Base-by-base conservation (phyloP, 2,888 invertebrate genomes). In the Neoscelio sp. region DNA sequence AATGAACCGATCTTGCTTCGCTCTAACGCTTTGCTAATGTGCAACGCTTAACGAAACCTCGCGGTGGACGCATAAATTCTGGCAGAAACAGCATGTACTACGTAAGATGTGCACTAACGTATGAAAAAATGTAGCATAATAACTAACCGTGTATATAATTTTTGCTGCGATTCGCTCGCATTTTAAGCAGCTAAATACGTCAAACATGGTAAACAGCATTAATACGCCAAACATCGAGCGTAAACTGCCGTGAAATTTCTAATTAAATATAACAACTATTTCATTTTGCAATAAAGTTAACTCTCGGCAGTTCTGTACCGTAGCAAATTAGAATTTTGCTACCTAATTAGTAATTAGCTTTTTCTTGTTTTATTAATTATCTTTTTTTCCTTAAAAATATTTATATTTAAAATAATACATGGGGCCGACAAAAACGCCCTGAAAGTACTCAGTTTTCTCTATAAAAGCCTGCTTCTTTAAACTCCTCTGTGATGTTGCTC, bases 21-120 rank as follows among this genome's bases (percentile, higher is more conserved):
- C 81, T 89, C 89, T 89, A 88, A 89, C 87, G 89, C 88, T 88
- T 88, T 88, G 89, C 89, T 89, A 86, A 87, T 84, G 85, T 84
- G 84, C 77, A 85, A 86, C 87, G 87, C 85, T 86, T 85, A 83
- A 88, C 76, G 78, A 83, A 85, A 83, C 82, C 82, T 84, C 80
- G 78, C 82, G 75, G 80, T 83, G 80, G 80, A 78, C 81, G 79
- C 74, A 80, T 80, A 78, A 70, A 82, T 75, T 56, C 44, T 35
- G 67, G 65, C 68, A 78, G 67, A 73, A 67, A 73, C 73, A 54
- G 52, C 56, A 44, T 58, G 56, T 52, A 50, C 58, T 54, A 42
- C 26, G 38, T 54, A 76, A 76, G 73, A 80, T 68, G 80, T 73
- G 52, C 75, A 79, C 48, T 38, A 75, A 75, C 64, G 74, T 70